Base-by-base conservation (phyloP, 2,113 vertebrate species). In the Cyprinus carpio region DNA sequence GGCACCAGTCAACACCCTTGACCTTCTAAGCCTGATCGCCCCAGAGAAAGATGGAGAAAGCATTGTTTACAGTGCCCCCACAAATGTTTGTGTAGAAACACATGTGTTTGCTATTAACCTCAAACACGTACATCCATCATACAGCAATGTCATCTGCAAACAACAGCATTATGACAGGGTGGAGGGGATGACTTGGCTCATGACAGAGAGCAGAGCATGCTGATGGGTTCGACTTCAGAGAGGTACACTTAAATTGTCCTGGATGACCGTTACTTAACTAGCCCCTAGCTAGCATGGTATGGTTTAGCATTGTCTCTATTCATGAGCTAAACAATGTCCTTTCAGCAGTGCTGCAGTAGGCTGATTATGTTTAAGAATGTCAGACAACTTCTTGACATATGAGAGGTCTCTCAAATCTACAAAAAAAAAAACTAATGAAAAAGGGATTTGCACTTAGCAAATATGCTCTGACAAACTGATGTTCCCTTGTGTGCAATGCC, bases 21-120 rank as follows among this genome's bases (percentile, higher is more conserved):
- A 90, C 87, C 89, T 76, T 54, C 75, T 46, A 64, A 83, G 49
- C 75, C 64, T 6, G 43, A 49, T 54, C 82, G 80, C 75, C 40
- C 46, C 23, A 46, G 40, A 56, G 72, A 81, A 83, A 77, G 79
- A 80, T 23, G 40, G 27, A 78, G 34, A 56, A 85, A 75, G 83
- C 67, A 76, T 84, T 87, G 84, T 86, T 85, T 83, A 88, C 80
- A 88, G 88, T 87, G 85, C 75, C 87, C 84, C 31, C 72, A 16
- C 43, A 69, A 58, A 37, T 49, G 87, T 88, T 89, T 79, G 78
- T 84, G 67, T 54, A 51, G 85, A 92, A 90, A 90, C 91, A 82
- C 93, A 93, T 91, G 92, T 95, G 94, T 87, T 81, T 91, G 85
- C 88, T 88, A 92, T 95, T 93, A 93, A 90, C 89, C 90, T 87